phyloP scores from a whole-genome alignment of 2,113 vertebrate species.

The Toxostoma redivivum region DNA sequence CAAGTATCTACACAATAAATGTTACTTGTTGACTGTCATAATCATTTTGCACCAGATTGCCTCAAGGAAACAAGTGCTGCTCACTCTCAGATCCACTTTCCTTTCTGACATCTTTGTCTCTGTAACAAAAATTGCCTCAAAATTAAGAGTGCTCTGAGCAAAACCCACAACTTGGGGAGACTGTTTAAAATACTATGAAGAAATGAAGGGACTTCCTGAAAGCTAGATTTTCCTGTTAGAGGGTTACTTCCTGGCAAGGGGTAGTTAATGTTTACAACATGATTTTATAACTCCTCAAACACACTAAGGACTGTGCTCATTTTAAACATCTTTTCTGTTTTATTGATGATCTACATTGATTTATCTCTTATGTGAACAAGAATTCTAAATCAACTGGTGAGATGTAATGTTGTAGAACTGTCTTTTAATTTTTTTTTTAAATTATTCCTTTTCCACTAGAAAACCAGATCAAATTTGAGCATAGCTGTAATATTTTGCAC shows the following conservation, averaged over 20 bases:
- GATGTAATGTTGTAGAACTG: background rate
- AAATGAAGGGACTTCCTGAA: background rate
- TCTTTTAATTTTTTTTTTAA: background rate
- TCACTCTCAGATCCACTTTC: background rate
- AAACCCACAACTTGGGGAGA: background rate
- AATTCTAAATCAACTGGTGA: background rate
- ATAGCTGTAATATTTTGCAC: conserved; percentile 30
- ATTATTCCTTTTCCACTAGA: background rate
- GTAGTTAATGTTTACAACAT: background rate
- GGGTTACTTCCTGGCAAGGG: background rate
- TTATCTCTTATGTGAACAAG: background rate
- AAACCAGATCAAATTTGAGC: background rate
- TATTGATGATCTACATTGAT: background rate
- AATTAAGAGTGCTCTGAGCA: background rate
- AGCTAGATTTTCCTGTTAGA: background rate
- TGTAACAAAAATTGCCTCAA: background rate
- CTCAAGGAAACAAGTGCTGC: background rate
- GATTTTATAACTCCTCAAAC: background rate
- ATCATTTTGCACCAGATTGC: background rate
- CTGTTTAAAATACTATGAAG: background rate
- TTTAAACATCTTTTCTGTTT: background rate
- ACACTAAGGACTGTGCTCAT: background rate
- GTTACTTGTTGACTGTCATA: background rate
- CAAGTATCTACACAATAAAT: background rate
- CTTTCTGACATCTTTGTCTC: background rate